Evolutionary conservation across 2,797 vertebrate species (phyloP), one percentile per base, ranked within the genome.

Genomic region (Distichodus sexfasciatus): DNA sequence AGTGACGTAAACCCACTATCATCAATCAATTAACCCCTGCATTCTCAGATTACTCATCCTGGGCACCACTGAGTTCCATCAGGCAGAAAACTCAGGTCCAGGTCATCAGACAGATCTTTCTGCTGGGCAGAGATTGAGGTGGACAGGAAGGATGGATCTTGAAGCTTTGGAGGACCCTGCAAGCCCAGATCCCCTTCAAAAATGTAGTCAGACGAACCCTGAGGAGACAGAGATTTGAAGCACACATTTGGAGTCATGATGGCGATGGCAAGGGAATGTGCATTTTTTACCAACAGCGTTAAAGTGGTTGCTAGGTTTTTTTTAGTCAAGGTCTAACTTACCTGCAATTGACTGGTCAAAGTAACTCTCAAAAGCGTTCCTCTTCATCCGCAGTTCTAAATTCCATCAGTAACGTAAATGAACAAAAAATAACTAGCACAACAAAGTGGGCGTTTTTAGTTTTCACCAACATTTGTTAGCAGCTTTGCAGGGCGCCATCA

Each of bases 41-140:
- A 10, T 73, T 76, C 47, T 82, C 81, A 17, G 33, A 5, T 4
- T 75, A 74, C 31, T 88, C 87, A 4, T 85, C 87, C 14, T 92
- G 92, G 17, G 85, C 81, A 26, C n/a, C n/a, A n/a, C 77, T 78
- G 6, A 97, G 78, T 3, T 96, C n/a, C 93, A 79, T 98, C 96
- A 6, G 94, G 93, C 21, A 98, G 89, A 79, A 98, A 96, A 83
- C 94, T 95, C 75, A 99, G 92, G 81, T 98, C 96, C 70, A 96
- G 88, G 17, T 92, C 91, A 0, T 89, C 73, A 0, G 79, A 60
- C 2, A 83, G 51, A 23, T 90, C 84, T 51, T 85, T 85, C 63
- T 72, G 76, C 53, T 84, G 82, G 23, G 78, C 81, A 29, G 4
- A 41, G 0, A 47, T 64, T 6, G 76, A 64, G 66, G 76, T 14